Evolutionary conservation across 2,888 invertebrate genomes (phyloP).

Genomic region (Phaedon cochleariae): DNA sequence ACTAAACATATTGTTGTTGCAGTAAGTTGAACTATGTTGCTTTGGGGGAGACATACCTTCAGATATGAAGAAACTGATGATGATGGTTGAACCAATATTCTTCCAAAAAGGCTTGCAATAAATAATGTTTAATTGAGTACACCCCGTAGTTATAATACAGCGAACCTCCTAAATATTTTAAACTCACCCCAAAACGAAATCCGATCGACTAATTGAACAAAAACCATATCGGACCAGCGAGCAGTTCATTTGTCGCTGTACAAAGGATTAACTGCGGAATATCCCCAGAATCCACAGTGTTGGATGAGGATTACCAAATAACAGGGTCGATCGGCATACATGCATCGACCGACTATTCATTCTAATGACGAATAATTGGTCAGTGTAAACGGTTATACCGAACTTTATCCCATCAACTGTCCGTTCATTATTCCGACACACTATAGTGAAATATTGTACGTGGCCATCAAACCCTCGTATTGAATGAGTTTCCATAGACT

Average conservation of each 20-base stretch:
- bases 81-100: no score
- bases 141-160: no score
- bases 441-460: conserved; percentile 3
- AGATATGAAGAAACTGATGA: no score
- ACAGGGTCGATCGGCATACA: neutral
- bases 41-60: no score
- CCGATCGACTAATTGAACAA: neutral
- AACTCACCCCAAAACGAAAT: neutral
- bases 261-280: conserved; percentile 16
- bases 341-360: conserved; percentile 38
- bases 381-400: conserved; percentile 34
- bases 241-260: conserved; percentile 6
- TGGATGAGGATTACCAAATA: conserved; percentile 29
- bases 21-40: no score
- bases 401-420: conserved; percentile 31
- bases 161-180: no score
- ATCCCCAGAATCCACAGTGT: conserved; percentile 18
- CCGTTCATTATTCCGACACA: conserved; percentile 27
- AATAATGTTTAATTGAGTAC: no score
- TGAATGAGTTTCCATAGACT: no score
- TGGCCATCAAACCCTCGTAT: no score
- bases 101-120: no score
- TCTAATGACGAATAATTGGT: conserved; percentile 48
- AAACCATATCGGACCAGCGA: neutral
- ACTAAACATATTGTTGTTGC: no score